Conservation (phyloP, 2,113 vertebrate species). For the Caranx melampygus region DNA sequence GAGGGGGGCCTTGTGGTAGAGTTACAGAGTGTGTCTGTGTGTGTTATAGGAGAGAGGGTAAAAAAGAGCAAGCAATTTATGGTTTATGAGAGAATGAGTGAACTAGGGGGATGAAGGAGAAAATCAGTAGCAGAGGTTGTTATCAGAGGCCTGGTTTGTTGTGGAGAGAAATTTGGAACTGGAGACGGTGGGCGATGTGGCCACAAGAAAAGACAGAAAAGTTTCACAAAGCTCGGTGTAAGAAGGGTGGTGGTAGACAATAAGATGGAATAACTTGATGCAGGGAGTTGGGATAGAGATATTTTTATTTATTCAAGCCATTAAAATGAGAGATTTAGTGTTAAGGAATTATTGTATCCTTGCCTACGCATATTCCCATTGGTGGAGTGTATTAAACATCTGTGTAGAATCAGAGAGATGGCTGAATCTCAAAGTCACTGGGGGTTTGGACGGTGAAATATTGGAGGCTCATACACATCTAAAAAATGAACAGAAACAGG, state of each 20-base stretch:
- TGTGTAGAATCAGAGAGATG: constrained; percentile 50
- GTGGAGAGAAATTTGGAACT: constrained; percentile 51
- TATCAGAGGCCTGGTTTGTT: constrained; percentile 60
- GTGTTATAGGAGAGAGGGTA: constrained; percentile 33
- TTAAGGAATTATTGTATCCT: constrained; percentile 7
- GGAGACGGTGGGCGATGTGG: constrained; percentile 22
- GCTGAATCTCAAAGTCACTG: constrained; percentile 27
- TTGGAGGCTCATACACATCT: constrained; percentile 20
- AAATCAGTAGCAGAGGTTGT: constrained; percentile 47
- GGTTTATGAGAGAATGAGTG: constrained; percentile 60
- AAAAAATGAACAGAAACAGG: constrained; percentile 31
- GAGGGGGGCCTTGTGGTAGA: constrained; percentile 38
- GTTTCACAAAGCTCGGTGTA: constrained; percentile 33
- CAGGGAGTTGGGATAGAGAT: constrained; percentile 10
- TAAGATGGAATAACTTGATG: constrained; percentile 15
- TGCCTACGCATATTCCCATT: constrained; percentile 39
- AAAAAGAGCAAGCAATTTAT: constrained; percentile 54
- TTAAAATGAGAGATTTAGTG: constrained; percentile 29
- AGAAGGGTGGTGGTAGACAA: constrained; percentile 4
- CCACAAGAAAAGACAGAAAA: constrained; percentile 57
- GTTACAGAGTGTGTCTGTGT: constrained; percentile 23
- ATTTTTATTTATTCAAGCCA: constrained; percentile 18
- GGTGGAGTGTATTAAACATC: constrained; percentile 37
- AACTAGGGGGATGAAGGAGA: constrained; percentile 54
- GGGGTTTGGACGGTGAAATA: constrained; percentile 36